Evolutionary conservation across 2,113 vertebrate genomes (phyloP).

Genomic region (Myiozetetes cayanensis): DNA sequence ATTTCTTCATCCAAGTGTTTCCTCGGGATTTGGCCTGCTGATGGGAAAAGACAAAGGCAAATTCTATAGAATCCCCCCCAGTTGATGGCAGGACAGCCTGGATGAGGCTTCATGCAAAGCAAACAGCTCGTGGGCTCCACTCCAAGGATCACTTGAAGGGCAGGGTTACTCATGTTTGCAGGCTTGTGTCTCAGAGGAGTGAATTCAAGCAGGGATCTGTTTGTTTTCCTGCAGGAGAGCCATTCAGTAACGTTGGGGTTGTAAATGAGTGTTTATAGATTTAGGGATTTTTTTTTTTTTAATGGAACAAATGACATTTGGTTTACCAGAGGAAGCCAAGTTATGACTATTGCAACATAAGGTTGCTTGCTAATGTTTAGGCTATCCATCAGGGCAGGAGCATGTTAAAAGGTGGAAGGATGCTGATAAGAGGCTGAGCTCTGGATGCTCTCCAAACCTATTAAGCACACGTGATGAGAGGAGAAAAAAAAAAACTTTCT

Average conservation of each 20-base stretch:
- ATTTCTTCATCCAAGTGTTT: neutral
- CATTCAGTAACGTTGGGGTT: neutral
- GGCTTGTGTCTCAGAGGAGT: neutral
- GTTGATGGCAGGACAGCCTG: neutral
- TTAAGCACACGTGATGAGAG: neutral
- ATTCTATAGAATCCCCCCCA: neutral
- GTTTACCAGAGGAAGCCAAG: slow-evolving; percentile 53
- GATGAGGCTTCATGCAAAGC: neutral
- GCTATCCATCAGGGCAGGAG: slow-evolving; percentile 26
- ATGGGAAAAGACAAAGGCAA: neutral
- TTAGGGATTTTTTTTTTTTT: slow-evolving; percentile 3
- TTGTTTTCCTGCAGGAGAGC: slow-evolving; percentile 50
- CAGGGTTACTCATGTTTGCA: slow-evolving; percentile 1
- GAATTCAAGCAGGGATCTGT: slow-evolving; percentile 36
- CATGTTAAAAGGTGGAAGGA: slow-evolving; percentile 12
- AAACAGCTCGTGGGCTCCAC: neutral
- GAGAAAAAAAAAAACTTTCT: neutral
- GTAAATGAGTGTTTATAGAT: slow-evolving; percentile 53
- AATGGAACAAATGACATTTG: slow-evolving; percentile 50
- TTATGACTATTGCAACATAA: slow-evolving; percentile 49
- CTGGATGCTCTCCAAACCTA: neutral
- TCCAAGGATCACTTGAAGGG: neutral
- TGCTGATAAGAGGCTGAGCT: slow-evolving; percentile 25
- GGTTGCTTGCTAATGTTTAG: slow-evolving; percentile 35
- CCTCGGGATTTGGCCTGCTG: neutral